phyloP scores from a whole-genome alignment of 2,797 vertebrate genomes.

The Leptodactylus fallax region DNA sequence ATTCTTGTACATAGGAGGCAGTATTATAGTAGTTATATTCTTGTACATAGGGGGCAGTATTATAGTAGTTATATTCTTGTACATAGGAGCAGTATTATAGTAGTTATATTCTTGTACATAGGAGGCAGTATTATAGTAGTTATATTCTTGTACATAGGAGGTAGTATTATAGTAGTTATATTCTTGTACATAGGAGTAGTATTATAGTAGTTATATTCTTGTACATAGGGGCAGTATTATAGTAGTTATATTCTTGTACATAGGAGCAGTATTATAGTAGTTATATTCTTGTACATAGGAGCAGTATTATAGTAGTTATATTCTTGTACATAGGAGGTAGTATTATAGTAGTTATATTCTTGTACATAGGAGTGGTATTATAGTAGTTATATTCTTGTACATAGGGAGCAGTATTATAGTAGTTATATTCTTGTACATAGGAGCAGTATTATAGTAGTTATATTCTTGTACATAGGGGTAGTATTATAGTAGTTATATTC shows the following conservation, averaged over 20 bases:
- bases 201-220: slow-evolving; percentile 19
- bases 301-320: slow-evolving; percentile 22
- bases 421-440: slow-evolving; percentile 19
- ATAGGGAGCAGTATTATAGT: background rate
- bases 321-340: slow-evolving; percentile 2
- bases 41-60: background rate
- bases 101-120: background rate
- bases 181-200: slow-evolving; percentile 14
- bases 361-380: slow-evolving; percentile 1
- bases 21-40: slow-evolving; percentile 5
- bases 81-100: background rate
- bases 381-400: slow-evolving; percentile 21
- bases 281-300: slow-evolving; percentile 19
- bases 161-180: slow-evolving; percentile 20
- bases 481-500: slow-evolving; percentile 26
- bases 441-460: slow-evolving; percentile 6
- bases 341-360: slow-evolving; percentile 22
- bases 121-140: slow-evolving; percentile 5
- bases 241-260: slow-evolving; percentile 15
- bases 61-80: slow-evolving; percentile 1
- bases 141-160: slow-evolving; percentile 14
- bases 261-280: background rate
- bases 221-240: background rate
- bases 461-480: slow-evolving; percentile 15
- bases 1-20: background rate